Conservation (phyloP, 2,797 vertebrate genomes). For the Anas acuta region DNA sequence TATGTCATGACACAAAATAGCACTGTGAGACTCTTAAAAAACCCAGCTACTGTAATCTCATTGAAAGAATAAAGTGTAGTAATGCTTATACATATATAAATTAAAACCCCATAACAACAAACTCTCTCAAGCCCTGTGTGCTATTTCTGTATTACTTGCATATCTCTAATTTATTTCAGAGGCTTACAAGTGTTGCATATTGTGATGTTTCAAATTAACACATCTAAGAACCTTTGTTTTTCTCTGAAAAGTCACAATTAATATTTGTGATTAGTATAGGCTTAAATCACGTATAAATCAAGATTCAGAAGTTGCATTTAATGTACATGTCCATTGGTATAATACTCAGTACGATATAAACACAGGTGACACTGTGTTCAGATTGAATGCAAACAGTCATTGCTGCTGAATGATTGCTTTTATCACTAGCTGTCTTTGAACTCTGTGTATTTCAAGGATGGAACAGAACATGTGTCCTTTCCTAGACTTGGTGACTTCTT, state of each 20-base stretch:
- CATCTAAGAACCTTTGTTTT: not conserved
- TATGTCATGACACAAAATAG: not conserved
- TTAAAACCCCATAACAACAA: not conserved
- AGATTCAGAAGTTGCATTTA: not conserved
- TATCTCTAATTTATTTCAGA: not conserved
- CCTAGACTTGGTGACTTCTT: not conserved
- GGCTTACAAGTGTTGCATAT: not conserved
- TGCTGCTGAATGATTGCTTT: not conserved
- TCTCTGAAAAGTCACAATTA: not conserved
- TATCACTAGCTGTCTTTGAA: not conserved
- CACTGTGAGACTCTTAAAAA: not conserved
- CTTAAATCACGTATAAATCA: not conserved
- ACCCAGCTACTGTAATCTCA: accelerated
- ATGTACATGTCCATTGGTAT: not conserved
- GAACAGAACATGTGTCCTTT: not conserved
- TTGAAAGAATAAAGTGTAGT: not conserved
- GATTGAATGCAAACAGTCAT: not conserved
- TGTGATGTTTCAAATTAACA: not conserved
- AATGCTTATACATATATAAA: not conserved
- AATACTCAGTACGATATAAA: not conserved
- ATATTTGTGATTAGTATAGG: not conserved
- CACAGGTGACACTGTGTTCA: not conserved
- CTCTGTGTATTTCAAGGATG: not conserved
- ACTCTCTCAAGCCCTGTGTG: not conserved
- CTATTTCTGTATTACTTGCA: not conserved